These are phyloP conservation scores for Folsomia manolachei DNA, from an alignment of 2,888 invertebrate species.

Conservation along the genomic window DNA sequence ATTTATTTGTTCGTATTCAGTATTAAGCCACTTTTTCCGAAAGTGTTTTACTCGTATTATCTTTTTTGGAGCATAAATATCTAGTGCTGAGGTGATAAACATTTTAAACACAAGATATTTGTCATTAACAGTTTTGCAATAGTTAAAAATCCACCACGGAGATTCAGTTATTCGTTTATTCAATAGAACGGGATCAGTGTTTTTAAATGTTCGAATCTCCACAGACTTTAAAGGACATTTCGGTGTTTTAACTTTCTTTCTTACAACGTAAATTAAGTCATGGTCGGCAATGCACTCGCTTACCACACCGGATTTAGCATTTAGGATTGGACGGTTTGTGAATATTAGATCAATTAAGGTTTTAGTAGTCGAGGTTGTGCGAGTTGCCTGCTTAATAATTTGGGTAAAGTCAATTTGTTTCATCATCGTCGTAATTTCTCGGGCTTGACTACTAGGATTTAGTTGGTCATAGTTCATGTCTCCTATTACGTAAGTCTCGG, in stretches of 20 bases:
- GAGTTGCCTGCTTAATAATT: neutral
- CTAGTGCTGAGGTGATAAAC: neutral
- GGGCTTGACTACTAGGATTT: neutral
- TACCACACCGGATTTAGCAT: neutral
- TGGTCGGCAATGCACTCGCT: neutral
- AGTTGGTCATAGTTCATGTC: neutral
- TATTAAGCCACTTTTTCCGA: neutral
- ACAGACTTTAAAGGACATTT: neutral
- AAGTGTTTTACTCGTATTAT: neutral
- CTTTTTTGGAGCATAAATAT: neutral
- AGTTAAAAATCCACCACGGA: conserved; percentile 19
- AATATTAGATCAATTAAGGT: conserved; percentile 6
- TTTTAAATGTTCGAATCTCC: neutral
- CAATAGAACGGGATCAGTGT: neutral
- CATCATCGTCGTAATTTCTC: neutral
- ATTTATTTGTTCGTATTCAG: neutral
- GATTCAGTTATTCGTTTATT: neutral
- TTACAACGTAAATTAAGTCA: neutral
- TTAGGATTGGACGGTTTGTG: conserved; percentile 1
- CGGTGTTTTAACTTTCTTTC: neutral
- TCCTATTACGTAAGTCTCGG: neutral
- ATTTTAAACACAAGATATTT: conserved; percentile 9
- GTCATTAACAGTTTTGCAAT: neutral
- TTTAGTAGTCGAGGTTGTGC: neutral
- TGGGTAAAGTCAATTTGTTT: neutral